Evolutionary conservation across 53 echinoderm and acorn worm genomes (phyloP), one percentile per base, ranked within the genome.

Genomic region (Patiria pectinifera): DNA sequence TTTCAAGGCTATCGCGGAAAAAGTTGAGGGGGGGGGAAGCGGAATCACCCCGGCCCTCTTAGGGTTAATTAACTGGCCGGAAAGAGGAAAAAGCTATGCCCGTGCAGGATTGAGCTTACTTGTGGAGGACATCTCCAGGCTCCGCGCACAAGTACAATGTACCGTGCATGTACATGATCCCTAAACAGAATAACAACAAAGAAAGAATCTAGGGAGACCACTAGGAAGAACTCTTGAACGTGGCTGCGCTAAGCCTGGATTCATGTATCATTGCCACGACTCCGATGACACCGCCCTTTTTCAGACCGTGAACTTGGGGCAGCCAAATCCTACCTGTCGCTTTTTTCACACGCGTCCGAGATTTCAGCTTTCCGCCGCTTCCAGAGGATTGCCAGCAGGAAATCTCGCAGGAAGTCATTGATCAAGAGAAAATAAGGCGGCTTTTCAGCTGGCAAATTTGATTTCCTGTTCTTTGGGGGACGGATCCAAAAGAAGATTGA

Each of bases 361-460:
- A 66, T 71, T 53, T 48, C 49, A 48, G 74, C 24, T 49, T 14
- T 53, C 72, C 24, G 47, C 5, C 22, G 9, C 71, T 21, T 49
- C 21, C 16, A 48, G 11, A 59, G 88, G 88, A 87, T 87, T 59
- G 16, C 44, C 4, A 26, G 15, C 83, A 71, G 78, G 61, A 74
- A 77, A 72, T 77, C 78, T 77, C 77, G 48, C 78, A 87, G 88
- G 88, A 87, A 87, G 78, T 87, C 60, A 77, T 87, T 78, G 76
- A 87, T 87, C 88, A 78, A 12, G 59, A 35, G 88, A 78, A 77
- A 87, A 87, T 78, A 76, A 78, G 88, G 24, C 78, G 24, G 88
- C 74, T 87, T 87, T 87, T 60, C 88, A 48, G 88, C 76, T 76
- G 78, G 88, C 88, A 87, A 61, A 87, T 77, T 87, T 59, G 78